phyloP scores from a whole-genome alignment of 2,888 invertebrate species.

The Macaria notata region DNA sequence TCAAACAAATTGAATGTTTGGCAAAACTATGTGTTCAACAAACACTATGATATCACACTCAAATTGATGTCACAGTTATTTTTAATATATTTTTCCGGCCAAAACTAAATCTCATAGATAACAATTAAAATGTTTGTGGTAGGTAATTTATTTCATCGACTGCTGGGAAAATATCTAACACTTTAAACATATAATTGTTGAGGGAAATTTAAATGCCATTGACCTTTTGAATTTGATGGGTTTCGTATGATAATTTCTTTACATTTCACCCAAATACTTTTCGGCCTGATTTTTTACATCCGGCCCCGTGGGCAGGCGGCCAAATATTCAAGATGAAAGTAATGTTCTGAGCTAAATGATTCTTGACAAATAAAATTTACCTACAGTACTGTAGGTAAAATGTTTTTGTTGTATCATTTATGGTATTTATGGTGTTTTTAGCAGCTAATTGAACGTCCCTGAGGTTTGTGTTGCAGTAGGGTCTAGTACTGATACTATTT shows the following conservation, averaged over 20 bases:
- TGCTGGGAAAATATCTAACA: background rate
- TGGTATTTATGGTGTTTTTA: too few relatives aligned
- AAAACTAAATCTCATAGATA: background rate
- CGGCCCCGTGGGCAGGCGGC: background rate
- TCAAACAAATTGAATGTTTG: conserved; percentile 5
- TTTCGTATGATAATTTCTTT: background rate
- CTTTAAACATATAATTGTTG: too few relatives aligned
- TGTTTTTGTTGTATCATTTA: too few relatives aligned
- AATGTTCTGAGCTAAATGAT: too few relatives aligned
- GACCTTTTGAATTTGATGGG: background rate
- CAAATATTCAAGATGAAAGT: conserved; percentile 1
- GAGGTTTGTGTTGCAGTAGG: too few relatives aligned
- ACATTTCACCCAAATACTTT: background rate
- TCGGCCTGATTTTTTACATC: background rate
- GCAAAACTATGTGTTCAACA: conserved; percentile 3
- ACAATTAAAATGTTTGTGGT: background rate
- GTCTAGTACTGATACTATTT: too few relatives aligned
- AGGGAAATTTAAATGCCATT: too few relatives aligned
- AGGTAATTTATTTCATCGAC: background rate
- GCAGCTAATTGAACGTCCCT: too few relatives aligned
- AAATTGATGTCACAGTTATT: conserved; percentile 26
- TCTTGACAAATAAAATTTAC: too few relatives aligned
- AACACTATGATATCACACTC: conserved; percentile 22
- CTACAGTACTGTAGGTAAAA: too few relatives aligned
- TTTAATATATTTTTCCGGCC: conserved; percentile 8